A percentile compares a stretch with the other conserved stretches of the same genome.
Evolutionary conservation across 2,888 invertebrate species (phyloP).

Genomic region (Ectobius pallidus): DNA sequence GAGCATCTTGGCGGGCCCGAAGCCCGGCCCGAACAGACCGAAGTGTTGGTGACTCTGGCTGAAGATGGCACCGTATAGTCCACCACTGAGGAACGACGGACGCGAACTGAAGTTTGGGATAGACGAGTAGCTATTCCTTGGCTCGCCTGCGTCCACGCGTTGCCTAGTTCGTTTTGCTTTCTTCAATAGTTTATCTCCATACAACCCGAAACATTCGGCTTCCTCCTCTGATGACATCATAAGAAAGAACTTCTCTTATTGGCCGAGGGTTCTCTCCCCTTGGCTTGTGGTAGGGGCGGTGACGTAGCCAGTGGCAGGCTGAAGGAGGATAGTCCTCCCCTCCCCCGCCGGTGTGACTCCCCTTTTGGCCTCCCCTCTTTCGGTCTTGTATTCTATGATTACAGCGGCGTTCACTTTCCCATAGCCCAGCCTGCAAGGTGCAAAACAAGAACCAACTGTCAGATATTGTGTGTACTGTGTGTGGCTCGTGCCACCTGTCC

Average conservation of each 20-base stretch:
- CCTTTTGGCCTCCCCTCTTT: conserved; percentile 25
- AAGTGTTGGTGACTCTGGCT: conserved; percentile 71
- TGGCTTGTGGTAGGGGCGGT: conserved; percentile 40
- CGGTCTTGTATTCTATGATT: conserved; percentile 24
- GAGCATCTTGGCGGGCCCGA: conserved; percentile 81
- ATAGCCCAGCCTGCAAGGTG: conserved; percentile 44
- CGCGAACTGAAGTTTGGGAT: conserved; percentile 78
- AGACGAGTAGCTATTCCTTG: conserved; percentile 89
- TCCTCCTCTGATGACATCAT: conserved; percentile 98
- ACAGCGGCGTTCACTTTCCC: conserved; percentile 38
- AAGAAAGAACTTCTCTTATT: conserved; percentile 81
- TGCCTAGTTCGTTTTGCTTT: conserved; percentile 93
- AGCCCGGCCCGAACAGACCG: conserved; percentile 80
- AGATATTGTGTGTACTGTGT: too few species aligned
- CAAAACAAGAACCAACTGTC: conserved; percentile 33
- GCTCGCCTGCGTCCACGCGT: conserved; percentile 95
- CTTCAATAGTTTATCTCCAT: conserved; percentile 91
- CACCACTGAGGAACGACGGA: conserved; percentile 83
- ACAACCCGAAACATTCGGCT: conserved; percentile 92
- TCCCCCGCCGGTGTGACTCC: conserved; percentile 40
- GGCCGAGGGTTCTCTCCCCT: conserved; percentile 74
- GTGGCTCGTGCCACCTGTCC: conserved; percentile 28
- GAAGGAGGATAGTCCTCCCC: conserved; percentile 45
- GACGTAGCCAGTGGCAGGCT: conserved; percentile 43
- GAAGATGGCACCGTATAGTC: conserved; percentile 88